phyloP scores from a whole-genome alignment of 2,113 vertebrate genomes.

The Numenius arquata region DNA sequence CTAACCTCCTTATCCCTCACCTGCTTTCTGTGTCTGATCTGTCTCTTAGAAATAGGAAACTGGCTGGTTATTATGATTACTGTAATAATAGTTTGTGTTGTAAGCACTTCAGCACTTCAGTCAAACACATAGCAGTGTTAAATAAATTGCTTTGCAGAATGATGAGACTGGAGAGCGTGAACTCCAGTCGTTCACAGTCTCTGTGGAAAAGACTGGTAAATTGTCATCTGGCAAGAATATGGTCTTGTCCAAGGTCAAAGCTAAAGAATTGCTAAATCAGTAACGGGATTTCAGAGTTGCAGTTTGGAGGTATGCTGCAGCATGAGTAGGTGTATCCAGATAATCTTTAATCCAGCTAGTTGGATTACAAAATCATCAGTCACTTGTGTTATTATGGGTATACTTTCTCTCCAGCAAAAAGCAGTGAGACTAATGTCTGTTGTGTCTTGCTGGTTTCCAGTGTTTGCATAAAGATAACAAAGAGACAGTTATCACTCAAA shows the following conservation, averaged over 20 bases:
- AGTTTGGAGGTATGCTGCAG: neutral
- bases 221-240: neutral
- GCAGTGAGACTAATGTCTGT: neutral
- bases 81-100: neutral
- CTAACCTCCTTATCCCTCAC: neutral
- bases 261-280: neutral
- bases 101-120: neutral
- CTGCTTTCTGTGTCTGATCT: neutral
- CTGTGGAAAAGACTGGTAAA: neutral
- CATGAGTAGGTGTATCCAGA: neutral
- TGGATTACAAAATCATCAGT: neutral
- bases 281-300: neutral
- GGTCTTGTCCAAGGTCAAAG: neutral
- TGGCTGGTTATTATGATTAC: neutral
- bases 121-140: neutral
- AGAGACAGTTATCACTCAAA: neutral
- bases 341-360: neutral
- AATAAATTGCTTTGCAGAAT: neutral
- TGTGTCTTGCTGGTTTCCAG: neutral
- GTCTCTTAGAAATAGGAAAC: neutral
- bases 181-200: neutral
- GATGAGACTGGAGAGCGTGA: neutral
- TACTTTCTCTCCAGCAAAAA: neutral
- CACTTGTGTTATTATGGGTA: neutral
- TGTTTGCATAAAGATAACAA: slow-evolving; percentile 1